These are phyloP conservation scores for Serinus canaria DNA, from an alignment of 2,113 vertebrate genomes.

Conservation along the genomic window DNA sequence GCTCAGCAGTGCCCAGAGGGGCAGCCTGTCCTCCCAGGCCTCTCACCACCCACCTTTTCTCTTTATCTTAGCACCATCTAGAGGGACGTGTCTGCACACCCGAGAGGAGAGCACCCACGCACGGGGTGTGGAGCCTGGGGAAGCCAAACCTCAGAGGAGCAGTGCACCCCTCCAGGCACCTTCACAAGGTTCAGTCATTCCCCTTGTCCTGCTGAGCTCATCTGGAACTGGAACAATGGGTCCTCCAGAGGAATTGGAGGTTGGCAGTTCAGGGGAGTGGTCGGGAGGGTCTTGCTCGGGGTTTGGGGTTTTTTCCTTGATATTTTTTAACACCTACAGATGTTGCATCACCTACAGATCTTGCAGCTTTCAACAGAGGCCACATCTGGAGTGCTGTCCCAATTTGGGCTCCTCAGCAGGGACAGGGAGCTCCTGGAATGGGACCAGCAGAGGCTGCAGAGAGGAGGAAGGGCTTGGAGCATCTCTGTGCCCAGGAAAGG, in stretches of 20 bases:
- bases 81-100: constrained; percentile 32
- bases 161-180: background rate
- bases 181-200: background rate
- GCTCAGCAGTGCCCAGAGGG: background rate
- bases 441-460: no score
- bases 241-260: background rate
- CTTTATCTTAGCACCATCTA: constrained; percentile 68
- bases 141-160: background rate
- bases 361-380: background rate
- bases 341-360: background rate
- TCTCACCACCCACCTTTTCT: background rate
- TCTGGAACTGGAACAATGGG: background rate
- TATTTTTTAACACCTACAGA: background rate
- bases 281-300: background rate
- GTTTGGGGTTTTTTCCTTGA: accelerated
- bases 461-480: background rate
- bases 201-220: background rate
- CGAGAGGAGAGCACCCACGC: background rate
- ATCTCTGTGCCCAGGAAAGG: accelerated
- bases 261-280: accelerated
- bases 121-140: accelerated
- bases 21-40: background rate
- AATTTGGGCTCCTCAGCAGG: background rate
- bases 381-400: background rate
- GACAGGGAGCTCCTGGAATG: background rate